These are phyloP conservation scores for Liopterus haemorrhoidalis DNA, from an alignment of 2,888 invertebrate species.

Conservation along the genomic window DNA sequence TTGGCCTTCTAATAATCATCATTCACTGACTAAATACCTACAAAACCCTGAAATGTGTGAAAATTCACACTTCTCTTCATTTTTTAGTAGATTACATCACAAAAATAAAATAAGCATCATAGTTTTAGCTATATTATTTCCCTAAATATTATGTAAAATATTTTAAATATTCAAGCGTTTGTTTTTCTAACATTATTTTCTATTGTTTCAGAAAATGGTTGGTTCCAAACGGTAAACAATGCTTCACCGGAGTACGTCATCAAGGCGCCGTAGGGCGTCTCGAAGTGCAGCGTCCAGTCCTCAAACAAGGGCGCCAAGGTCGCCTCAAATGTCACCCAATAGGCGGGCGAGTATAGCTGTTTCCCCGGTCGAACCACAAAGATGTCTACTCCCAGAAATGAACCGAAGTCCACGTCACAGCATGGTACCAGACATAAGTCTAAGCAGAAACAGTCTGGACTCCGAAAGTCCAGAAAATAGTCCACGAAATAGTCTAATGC, in stretches of 20 bases:
- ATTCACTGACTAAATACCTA: too few species aligned
- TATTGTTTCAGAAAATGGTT: too few species aligned
- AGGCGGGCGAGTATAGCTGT: conserved; percentile 44
- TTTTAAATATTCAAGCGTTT: too few species aligned
- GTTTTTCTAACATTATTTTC: too few species aligned
- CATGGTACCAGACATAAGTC: conserved; percentile 43
- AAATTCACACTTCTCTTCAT: too few species aligned
- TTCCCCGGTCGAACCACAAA: conserved; percentile 41
- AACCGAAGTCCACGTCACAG: conserved; percentile 47
- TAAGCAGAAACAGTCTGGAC: conserved; percentile 49
- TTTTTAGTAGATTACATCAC: too few species aligned
- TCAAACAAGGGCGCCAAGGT: conserved; percentile 51
- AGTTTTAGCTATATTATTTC: too few species aligned
- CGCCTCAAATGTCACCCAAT: conserved; percentile 43
- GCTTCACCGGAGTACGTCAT: conserved; percentile 63
- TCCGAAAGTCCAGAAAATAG: conserved; percentile 46
- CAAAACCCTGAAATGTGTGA: too few species aligned
- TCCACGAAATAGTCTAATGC: conserved; percentile 34
- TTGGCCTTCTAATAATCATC: too few species aligned
- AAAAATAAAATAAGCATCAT: too few species aligned
- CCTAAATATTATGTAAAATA: too few species aligned
- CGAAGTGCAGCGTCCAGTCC: conserved; percentile 62
- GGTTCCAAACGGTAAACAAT: too few species aligned
- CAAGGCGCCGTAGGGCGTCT: conserved; percentile 60
- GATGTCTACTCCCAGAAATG: conserved; percentile 41